Evolutionary conservation across 1,140 invertebrate genomes (phyloP), one percentile per base, ranked within the genome.

Genomic region (Macrosteles quadrilineatus): DNA sequence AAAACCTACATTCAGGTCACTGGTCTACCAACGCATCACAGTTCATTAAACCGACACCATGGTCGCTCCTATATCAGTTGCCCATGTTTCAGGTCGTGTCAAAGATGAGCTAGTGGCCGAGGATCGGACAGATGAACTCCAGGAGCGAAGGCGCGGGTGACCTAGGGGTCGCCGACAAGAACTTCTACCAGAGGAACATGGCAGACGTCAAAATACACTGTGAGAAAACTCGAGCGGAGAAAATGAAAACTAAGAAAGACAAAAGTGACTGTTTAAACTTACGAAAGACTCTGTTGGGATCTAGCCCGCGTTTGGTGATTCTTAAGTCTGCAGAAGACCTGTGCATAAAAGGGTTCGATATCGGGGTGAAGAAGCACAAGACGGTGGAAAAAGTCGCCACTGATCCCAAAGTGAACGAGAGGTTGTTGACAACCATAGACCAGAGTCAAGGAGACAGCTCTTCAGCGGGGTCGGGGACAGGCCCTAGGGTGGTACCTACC

Each of bases 261-360:
- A 62, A 69, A 21, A 64, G 50, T 19, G 69, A 64, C 47, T 64
- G 59, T 70, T 30, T 65, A 32, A 65, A 65, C 47, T 27, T 70
- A 2, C 25, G 50, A 27, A 64, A 53, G 17, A 70, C 69, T 6
- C 40, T 70, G 23, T 30, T 70, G 9, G 32, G 40, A 1, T 62
- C 69, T 17, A 64, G 69, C 47, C 59, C 69, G 21, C 40, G 50
- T 21, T 25, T 65, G 43, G 62, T 65, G 23, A 50, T 70, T 30
- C 36, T 65, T 23, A 64, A 65, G 36, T 65, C 59, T 14, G 69
- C 69, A 23, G 69, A 64, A 30, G 59, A 69, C 29, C 43, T 69
- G 67, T 69, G 67, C 25, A 43, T 36, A 27, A 69, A 69, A 62
- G 53, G 67, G 12, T 62, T 69, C 36, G 63, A 66, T 27, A 63